Base-by-base conservation (phyloP, 2,113 vertebrate genomes). In the Gobius niger region DNA sequence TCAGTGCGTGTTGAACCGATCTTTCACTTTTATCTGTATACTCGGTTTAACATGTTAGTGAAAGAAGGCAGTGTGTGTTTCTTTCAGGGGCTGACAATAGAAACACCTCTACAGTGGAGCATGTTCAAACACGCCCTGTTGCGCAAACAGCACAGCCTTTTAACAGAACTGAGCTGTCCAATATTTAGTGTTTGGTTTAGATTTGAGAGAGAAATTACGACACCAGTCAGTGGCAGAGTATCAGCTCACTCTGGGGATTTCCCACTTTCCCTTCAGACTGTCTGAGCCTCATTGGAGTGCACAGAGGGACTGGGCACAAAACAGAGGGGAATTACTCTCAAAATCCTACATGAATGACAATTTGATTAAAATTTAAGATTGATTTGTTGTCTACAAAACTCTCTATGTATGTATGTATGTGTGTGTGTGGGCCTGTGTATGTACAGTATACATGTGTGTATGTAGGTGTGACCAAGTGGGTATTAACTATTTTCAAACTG, bases 131-230 rank as follows among this genome's bases (percentile, higher is more conserved):
- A 85, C 65, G 86, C 62, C 18, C 19, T 75, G 72, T 77, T 88
- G 87, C 79, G 80, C 87, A 84, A 90, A 89, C 86, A 83, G 70
- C 19, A 54, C 64, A 34, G 64, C 80, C 76, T 82, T 85, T 87
- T 76, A 82, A 68, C 85, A 79, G 70, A 76, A 87, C 79, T 77
- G 77, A 88, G 85, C 82, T 85, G 80, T 82, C 67, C 74, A 83
- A 83, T 84, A 90, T 88, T 87, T 84, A 88, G 80, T 89, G 84
- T 85, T 87, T 81, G 81, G 70, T 86, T 88, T 82, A 82, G 85
- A 79, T 81, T 82, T 85, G 82, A 72, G 80, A 44, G 68, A 77
- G 76, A 85, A 82, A 82, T 84, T 63, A 82, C 77, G 69, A 77
- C 84, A 83, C 83, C 71, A 82, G 83, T 68, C 68, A 40, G 61